Conservation (phyloP, 1,140 invertebrate species). For the Mycetomoellerius zeteki region DNA sequence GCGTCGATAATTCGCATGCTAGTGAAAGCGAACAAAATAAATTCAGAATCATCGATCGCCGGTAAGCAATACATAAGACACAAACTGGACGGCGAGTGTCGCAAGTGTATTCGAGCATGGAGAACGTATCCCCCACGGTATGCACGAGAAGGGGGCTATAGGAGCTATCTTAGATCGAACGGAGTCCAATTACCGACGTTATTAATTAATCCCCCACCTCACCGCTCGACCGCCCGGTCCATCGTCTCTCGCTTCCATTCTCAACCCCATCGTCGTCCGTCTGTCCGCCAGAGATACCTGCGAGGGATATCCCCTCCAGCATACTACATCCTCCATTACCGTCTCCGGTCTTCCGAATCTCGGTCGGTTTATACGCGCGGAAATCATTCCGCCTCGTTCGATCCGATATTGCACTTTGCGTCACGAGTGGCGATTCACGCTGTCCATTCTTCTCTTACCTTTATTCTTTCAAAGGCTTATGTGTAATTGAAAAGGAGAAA, state of each 20-base stretch:
- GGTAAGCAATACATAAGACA: conserved; percentile 50
- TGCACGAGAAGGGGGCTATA: conserved; percentile 71
- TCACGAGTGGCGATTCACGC: conserved; percentile 18
- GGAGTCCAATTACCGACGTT: conserved; percentile 83
- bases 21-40: conserved; percentile 19
- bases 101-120: conserved; percentile 70
- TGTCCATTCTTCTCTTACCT: neutral
- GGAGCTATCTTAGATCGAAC: conserved; percentile 83
- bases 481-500: neutral
- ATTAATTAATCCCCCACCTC: conserved; percentile 82
- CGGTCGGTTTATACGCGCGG: conserved; percentile 66
- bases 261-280: conserved; percentile 79
- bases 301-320: conserved; percentile 71
- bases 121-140: conserved; percentile 71
- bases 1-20: neutral
- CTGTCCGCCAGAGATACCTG: conserved; percentile 80
- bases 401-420: conserved; percentile 33
- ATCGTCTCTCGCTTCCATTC: conserved; percentile 79
- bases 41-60: conserved; percentile 5
- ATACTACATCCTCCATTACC: conserved; percentile 68
- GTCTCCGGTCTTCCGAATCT: conserved; percentile 71
- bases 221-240: conserved; percentile 61
- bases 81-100: conserved; percentile 46
- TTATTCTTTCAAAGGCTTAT: conserved; percentile 31
- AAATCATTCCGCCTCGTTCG: conserved; percentile 55